Evolutionary conservation across 1,140 invertebrate genomes (phyloP).

Genomic region (Monomorium pharaonis): DNA sequence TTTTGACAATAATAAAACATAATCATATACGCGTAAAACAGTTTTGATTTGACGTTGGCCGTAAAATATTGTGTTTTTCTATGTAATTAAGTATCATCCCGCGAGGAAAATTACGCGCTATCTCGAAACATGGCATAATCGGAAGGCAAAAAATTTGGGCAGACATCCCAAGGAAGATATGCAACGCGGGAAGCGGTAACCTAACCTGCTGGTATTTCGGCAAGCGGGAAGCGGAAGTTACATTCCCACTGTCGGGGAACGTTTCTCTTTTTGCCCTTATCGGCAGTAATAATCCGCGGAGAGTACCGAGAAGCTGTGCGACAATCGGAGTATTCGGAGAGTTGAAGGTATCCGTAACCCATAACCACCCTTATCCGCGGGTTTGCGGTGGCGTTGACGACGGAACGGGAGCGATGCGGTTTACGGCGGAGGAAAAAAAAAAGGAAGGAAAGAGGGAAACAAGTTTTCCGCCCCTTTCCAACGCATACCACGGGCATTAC

Average conservation of each 20-base stretch:
- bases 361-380: conserved; percentile 59
- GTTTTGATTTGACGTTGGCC: not conserved
- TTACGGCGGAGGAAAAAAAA: not conserved
- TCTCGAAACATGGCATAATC: conserved; percentile 17
- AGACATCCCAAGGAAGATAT: conserved; percentile 23
- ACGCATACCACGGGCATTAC: conserved; percentile 63
- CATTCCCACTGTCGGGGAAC: conserved; percentile 33
- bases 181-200: not conserved
- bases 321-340: conserved; percentile 56
- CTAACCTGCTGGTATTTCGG: conserved; percentile 20
- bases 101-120: conserved; percentile 8
- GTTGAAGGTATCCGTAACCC: conserved; percentile 59
- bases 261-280: conserved; percentile 42
- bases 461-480: conserved; percentile 54
- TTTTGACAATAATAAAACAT: not conserved
- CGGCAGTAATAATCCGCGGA: conserved; percentile 55
- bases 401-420: not conserved
- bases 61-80: not conserved
- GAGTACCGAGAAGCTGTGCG: conserved; percentile 11
- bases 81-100: not conserved
- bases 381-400: conserved; percentile 47
- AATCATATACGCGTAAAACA: not conserved
- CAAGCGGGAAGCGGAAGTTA: conserved; percentile 38
- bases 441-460: conserved; percentile 27
- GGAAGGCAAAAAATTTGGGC: conserved; percentile 23